Evolutionary conservation across 2,797 vertebrate genomes (phyloP).

Genomic region (Tragelaphus oryx): DNA sequence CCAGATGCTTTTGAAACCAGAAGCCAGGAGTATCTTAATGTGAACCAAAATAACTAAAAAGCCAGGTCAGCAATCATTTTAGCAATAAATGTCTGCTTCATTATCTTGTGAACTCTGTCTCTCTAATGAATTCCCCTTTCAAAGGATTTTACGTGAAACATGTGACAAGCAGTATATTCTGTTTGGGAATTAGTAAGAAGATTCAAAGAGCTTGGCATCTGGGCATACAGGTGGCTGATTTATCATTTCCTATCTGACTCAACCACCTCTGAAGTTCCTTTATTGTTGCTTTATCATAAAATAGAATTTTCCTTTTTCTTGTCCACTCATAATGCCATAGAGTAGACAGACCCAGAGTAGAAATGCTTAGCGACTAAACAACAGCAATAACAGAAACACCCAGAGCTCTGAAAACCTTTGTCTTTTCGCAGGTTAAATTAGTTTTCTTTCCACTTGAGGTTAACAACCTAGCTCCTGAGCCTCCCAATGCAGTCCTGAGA

Average conservation of each 20-base stretch:
- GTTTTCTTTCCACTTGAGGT: slow-evolving; percentile 32
- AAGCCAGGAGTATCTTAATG: slow-evolving; percentile 47
- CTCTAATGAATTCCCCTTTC: slow-evolving; percentile 64
- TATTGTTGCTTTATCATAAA: slow-evolving; percentile 7
- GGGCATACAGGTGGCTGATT: slow-evolving; percentile 56
- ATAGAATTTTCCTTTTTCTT: slow-evolving; percentile 25
- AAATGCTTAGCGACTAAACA: neutral
- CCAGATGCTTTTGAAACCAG: slow-evolving; percentile 51
- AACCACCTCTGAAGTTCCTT: slow-evolving; percentile 40
- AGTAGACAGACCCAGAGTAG: neutral
- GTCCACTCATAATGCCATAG: neutral
- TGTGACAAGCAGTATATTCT: slow-evolving; percentile 43
- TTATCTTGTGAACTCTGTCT: slow-evolving; percentile 58
- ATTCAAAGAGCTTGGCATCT: neutral
- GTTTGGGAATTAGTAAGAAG: slow-evolving; percentile 51
- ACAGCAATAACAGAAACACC: neutral
- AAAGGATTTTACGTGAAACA: slow-evolving; percentile 64
- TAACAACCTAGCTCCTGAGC: slow-evolving; percentile 7
- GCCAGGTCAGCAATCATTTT: slow-evolving; percentile 64
- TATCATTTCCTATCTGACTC: slow-evolving; percentile 45
- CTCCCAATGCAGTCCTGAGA: neutral
- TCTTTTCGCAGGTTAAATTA: slow-evolving; percentile 1
- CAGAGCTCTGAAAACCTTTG: neutral
- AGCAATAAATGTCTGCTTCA: slow-evolving; percentile 70
- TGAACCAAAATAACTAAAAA: slow-evolving; percentile 61